These are phyloP conservation scores for Thecocarcelia acutangulata DNA, from an alignment of 2,888 invertebrate genomes.

Conservation along the genomic window DNA sequence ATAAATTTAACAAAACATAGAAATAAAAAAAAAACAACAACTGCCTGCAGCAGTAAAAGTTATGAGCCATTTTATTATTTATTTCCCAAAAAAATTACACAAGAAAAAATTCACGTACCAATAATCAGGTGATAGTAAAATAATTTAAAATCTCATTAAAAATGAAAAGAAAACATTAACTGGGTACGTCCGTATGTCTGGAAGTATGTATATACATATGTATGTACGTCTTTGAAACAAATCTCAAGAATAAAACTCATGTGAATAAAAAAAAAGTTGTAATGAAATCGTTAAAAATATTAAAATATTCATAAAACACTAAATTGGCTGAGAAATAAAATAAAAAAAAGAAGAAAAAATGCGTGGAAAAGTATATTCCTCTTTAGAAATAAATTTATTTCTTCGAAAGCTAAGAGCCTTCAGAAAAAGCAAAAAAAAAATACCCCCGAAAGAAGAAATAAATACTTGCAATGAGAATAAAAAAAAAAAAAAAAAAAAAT, in stretches of 20 bases:
- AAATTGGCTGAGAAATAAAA: constrained; percentile 31
- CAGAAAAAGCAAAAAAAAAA: constrained; percentile 21
- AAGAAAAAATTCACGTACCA: constrained; percentile 62
- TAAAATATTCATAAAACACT: constrained; percentile 57
- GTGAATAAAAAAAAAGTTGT: constrained; percentile 26
- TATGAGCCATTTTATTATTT: constrained; percentile 55
- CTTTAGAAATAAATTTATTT: constrained; percentile 29
- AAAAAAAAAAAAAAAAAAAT: background rate
- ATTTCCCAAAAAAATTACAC: constrained; percentile 48
- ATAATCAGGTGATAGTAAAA: constrained; percentile 66
- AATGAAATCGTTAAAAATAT: constrained; percentile 51
- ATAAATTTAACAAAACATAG: constrained; percentile 7
- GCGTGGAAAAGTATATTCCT: background rate
- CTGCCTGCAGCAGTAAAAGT: constrained; percentile 22
- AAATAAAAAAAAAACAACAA: background rate
- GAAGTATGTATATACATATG: constrained; percentile 3
- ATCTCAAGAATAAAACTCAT: constrained; percentile 37
- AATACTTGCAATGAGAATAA: constrained; percentile 16
- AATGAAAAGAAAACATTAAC: background rate
- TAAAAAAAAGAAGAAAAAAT: too few relatives aligned
- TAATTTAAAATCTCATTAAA: constrained; percentile 56
- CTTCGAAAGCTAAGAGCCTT: constrained; percentile 37
- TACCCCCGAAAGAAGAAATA: background rate
- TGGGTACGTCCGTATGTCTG: too few relatives aligned
- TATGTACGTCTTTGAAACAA: constrained; percentile 38